Evolutionary conservation across 2,113 vertebrate species (phyloP), one percentile per base, ranked within the genome.

Genomic region (Origma solitaria): DNA sequence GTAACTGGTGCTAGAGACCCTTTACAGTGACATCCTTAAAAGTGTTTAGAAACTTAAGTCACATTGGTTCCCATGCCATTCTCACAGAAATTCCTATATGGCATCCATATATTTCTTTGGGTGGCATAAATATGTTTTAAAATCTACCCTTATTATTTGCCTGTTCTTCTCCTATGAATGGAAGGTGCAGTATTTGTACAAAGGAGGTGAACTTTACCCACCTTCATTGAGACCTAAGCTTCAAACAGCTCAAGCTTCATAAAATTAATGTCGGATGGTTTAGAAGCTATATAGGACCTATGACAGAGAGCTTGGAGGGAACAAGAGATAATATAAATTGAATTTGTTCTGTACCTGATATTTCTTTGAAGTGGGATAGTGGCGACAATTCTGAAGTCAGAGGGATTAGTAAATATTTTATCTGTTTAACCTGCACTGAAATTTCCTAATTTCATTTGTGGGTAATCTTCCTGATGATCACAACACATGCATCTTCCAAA

Each of bases 401-500:
- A 40, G 15, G 14, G 23, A 54, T 47, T 71, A 77, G 53, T 54
- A 69, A 64, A 71, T n/a, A 12, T 82, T 87, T 64, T 31, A 13
- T 44, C 28, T 61, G 19, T 80, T 92, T 68, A 77, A 44, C 9
- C 15, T 77, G 11, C 10, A 12, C 22, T 17, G 7, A 80, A 33
- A 33, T 76, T 80, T 73, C 37, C 33, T 35, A 6, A 53, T 57
- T 78, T 72, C 2, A 45, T 65, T 56, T 47, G 7, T 62, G 53
- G 21, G 12, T 28, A 27, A 9, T 69, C 27, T 64, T 54, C 30
- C 24, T 79, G 50, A 53, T 33, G 28, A 40, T 70, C 49, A n/a
- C 21, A 54, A 54, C 3, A 1, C 0, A 0, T 27, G 16, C 7
- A 35, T 60, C 33, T 80, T 73, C 28, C 40, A 38, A 2, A 23